Conservation (phyloP, 2,888 invertebrate genomes). For the Branchellion lobata region DNA sequence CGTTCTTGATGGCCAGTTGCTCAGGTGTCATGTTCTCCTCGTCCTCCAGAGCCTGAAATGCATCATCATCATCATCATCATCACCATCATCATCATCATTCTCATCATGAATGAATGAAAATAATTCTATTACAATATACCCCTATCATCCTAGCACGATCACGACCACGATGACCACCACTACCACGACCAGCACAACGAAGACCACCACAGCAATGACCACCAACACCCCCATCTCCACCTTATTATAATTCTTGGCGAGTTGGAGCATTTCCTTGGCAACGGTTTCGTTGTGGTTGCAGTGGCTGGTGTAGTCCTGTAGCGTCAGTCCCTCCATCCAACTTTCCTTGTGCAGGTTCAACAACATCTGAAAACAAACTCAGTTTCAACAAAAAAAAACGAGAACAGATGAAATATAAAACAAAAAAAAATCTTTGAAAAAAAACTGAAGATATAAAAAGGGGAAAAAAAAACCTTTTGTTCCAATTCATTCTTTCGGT, state of each 20-base stretch:
- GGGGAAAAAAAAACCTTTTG: constrained; percentile 71
- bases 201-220: too few relatives aligned
- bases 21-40: constrained; percentile 99
- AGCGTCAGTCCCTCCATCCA: constrained; percentile 62
- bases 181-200: too few relatives aligned
- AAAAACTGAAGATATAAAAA: background rate
- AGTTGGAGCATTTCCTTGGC: constrained; percentile 94
- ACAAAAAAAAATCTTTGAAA: too few relatives aligned
- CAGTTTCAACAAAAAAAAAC: background rate
- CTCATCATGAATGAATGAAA: constrained; percentile 4
- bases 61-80: background rate
- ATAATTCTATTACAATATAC: background rate
- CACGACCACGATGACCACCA: too few relatives aligned
- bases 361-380: constrained; percentile 72
- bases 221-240: constrained; percentile 51
- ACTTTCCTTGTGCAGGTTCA: constrained; percentile 96
- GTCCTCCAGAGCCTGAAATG: constrained; percentile 80
- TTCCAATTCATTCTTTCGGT: constrained; percentile 95
- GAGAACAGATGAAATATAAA: background rate
- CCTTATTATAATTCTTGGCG: constrained; percentile 94
- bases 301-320: constrained; percentile 74
- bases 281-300: constrained; percentile 86
- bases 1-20: constrained; percentile 97
- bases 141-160: too few relatives aligned
- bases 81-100: background rate